Evolutionary conservation across 2,888 invertebrate genomes (phyloP), one percentile per base, ranked within the genome.

Genomic region (Cremastinae sp.): DNA sequence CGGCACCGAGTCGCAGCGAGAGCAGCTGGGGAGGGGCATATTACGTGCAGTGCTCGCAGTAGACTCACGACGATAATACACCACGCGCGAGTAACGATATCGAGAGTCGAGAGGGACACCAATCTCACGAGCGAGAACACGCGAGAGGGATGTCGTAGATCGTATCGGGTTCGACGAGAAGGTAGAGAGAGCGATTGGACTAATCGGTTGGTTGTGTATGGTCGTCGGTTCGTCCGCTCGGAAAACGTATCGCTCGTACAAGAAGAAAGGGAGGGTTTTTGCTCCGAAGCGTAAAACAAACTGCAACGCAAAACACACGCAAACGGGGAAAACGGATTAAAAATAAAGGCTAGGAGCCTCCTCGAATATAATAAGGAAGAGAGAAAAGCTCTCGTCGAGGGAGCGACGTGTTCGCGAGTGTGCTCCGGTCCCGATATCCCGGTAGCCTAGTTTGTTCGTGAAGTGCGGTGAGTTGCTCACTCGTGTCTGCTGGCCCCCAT

Each of bases 11-110:
- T 73, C 68, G 73, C 59, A 64, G 61, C 65, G 68, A 53, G 62
- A 61, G 70, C 70, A 78, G 77, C 75, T 70, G 76, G 76, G 76
- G 76, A 77, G 76, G 76, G 76, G 76, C 76, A 61, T 76, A 76
- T 59, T 77, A 77, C 65, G 65, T 53, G 66, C 69, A 64, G 69
- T 69, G 69, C 55, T 73, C 73, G 76, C 73, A 70, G 69, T 77
- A 73, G 73, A 61, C 69, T 73, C 73, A 69, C 69, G 76, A 73
- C 73, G 69, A 70, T 73, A 73, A 77, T 73, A 73, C 53, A n/a
- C 20, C 28, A 66, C 65, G 73, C 73, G 76, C 69, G 73, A 73
- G 56, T 53, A 18, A 56, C 59, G 59, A 59, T 55, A 47, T 56
- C 71, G 71, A 71, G 47, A 58, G 64, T 43, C 12, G 35, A 18